Base-by-base conservation (phyloP, 2,888 invertebrate species). In the Margaritifera margaritifera region DNA sequence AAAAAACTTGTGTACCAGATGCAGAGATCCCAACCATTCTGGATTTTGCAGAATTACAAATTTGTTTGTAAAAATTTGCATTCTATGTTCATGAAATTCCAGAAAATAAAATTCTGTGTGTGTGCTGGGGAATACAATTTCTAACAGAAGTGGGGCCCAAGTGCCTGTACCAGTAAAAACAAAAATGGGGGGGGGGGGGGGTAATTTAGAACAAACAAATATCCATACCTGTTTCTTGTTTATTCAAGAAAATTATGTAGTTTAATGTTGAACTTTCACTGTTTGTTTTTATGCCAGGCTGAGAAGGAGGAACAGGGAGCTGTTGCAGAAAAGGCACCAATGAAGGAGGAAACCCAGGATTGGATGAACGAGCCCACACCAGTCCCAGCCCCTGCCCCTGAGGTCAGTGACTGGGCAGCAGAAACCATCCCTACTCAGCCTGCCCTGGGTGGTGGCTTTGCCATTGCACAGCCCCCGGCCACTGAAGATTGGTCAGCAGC, bases 281-380 rank as follows among this genome's bases (percentile, higher is more conserved):
- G 42, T 11, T 57, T 4, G 42, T 55, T 68, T 66, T 62, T 68
- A 66, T 78, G 79, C 4, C 75, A 92, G 92, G 96, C 95, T 81
- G 97, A 98, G 89, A 98, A 98, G 91, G 97, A 98, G 86, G 97
- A 98, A 89, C 95, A 96, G 68, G 85, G 82, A 19, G 87, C 87
- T 42, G 74, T 76, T 42, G 67, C 78, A 58, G 87, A 87, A 66
- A 84, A 86, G 66, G 84, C 86, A 24, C 81, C 84, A 56, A 80
- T 77, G 18, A 80, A 83, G 68, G 83, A 82, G 54, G 67, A 74
- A 69, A 62, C 77, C 27, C 86, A 84, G 62, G 78, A 78, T 52
- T 84, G 86, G 84, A 76, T 80, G n/a, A 76, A 80, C 19, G 78
- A 71, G 20, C 78, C 75, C 54, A 78, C 69, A 27, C 71, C 77